Percentiles rank a stretch among this genome's conserved stretches.
These are phyloP conservation scores for Dermolepida albohirtum DNA, from an alignment of 2,888 invertebrate species.

Conservation along the genomic window DNA sequence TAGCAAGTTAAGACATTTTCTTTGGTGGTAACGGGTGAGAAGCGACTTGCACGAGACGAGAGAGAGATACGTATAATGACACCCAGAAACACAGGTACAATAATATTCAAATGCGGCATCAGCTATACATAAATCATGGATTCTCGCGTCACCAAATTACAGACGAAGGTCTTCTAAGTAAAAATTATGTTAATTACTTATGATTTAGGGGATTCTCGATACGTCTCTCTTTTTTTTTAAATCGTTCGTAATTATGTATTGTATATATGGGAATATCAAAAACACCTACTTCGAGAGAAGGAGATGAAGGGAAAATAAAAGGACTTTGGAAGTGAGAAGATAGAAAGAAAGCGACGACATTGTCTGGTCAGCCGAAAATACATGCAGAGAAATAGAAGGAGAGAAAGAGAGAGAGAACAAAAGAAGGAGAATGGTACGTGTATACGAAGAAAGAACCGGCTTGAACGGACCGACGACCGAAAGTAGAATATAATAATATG, in stretches of 20 bases:
- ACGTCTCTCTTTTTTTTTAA: conserved; percentile 11
- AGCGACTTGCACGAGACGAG: not conserved
- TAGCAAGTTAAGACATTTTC: no score
- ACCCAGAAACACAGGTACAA: conserved; percentile 3
- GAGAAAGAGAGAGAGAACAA: not conserved
- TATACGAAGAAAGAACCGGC: conserved; percentile 40
- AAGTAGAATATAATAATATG: conserved; percentile 58
- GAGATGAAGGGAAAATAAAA: conserved; percentile 20
- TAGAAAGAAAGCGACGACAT: conserved; percentile 19
- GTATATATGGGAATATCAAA: conserved; percentile 16
- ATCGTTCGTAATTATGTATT: no score
- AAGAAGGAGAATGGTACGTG: no score
- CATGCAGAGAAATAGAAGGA: not conserved
- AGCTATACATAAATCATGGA: conserved; percentile 19
- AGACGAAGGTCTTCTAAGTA: conserved; percentile 17
- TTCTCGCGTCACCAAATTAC: conserved; percentile 17
- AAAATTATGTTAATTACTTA: conserved; percentile 34
- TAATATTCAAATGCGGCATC: conserved; percentile 10
- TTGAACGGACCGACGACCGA: conserved; percentile 51
- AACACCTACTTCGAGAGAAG: conserved; percentile 37
- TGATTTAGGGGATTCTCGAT: conserved; percentile 23
- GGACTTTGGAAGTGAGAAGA: conserved; percentile 18
- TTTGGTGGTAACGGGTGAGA: no score
- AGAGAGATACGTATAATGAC: not conserved
- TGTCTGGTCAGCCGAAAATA: conserved; percentile 7